Evolutionary conservation across 1,140 invertebrate species (phyloP), one percentile per base, ranked within the genome.

Genomic region (Pseudoatta argentina): DNA sequence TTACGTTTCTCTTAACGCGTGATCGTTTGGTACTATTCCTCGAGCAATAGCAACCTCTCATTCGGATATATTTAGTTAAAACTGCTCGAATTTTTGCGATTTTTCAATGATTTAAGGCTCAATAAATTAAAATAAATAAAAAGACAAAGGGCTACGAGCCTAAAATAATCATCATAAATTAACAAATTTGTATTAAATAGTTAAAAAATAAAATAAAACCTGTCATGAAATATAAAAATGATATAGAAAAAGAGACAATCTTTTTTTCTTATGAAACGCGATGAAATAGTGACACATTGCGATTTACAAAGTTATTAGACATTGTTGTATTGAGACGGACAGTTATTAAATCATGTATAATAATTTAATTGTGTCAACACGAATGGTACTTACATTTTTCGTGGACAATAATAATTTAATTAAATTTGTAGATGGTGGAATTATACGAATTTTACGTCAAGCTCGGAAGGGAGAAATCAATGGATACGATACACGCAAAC

Each of bases 401-500:
- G n/a, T 7, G 39, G 14, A 14, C 24, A 18, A 18, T 44, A 24
- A 72, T 18, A 21, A 61, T 24, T 16, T 21, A 57, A 72, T 75
- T 21, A 61, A 81, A 63, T 83, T 61, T 30, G 16, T 24, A 48
- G 34, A 72, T 34, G 27, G 5, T 18, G 21, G 16, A 18, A 39
- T 34, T 39, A 39, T 34, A 53, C n/a, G 30, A 39, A 69, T 53
- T 63, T 53, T 21, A 51, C 44, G 61, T 27, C 48, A 24, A 55
- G 69, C 18, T 12, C 12, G 79, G 39, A 30, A n/a, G 79, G 53
- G 39, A 59, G 77, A 72, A 82, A 82, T 82, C 79, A 82, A 73
- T 82, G 67, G 48, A 59, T 24, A 16, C 34, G 78, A 82, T 48
- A 73, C 69, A 34, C 55, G 67, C 53, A 6, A 73, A 48, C 67